phyloP scores from a whole-genome alignment of 2,888 invertebrate species.

The Phragmatobia fuliginosa region DNA sequence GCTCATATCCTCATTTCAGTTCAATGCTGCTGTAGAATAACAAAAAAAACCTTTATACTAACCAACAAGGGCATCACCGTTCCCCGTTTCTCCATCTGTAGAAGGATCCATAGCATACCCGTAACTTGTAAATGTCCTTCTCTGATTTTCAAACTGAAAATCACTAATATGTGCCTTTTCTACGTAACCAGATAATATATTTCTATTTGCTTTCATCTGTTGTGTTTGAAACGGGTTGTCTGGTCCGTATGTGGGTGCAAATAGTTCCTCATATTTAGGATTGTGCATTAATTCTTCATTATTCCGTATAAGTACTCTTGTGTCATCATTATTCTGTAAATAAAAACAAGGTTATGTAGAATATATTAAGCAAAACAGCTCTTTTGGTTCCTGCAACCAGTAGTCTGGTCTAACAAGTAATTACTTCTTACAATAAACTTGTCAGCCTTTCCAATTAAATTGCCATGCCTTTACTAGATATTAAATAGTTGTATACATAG shows the following conservation, averaged over 20 bases:
- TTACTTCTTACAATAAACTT: too few relatives aligned
- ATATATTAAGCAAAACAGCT: background rate
- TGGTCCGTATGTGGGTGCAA: slow-evolving; percentile 96
- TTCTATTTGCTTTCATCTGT: slow-evolving; percentile 95
- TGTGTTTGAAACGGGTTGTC: slow-evolving; percentile 97
- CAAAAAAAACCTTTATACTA: slow-evolving; percentile 47
- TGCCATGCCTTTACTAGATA: too few relatives aligned
- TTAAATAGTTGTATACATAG: too few relatives aligned
- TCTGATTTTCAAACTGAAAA: slow-evolving; percentile 98
- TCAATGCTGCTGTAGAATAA: too few relatives aligned
- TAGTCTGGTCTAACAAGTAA: too few relatives aligned
- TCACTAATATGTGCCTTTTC: slow-evolving; percentile 98
- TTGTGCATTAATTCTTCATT: slow-evolving; percentile 95
- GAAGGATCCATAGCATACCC: slow-evolving; percentile 98
- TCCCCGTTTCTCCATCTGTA: slow-evolving; percentile 86
- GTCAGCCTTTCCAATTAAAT: too few relatives aligned
- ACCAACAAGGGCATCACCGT: slow-evolving; percentile 83
- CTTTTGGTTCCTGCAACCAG: background rate
- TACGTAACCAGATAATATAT: slow-evolving; percentile 97
- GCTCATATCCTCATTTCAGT: too few relatives aligned
- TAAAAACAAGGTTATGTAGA: background rate
- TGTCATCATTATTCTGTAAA: slow-evolving; percentile 90
- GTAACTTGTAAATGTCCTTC: slow-evolving; percentile 97
- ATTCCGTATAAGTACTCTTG: slow-evolving; percentile 91
- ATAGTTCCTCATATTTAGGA: slow-evolving; percentile 97